Conservation (phyloP, 1,140 invertebrate genomes). For the Harlomillsia oculata region DNA sequence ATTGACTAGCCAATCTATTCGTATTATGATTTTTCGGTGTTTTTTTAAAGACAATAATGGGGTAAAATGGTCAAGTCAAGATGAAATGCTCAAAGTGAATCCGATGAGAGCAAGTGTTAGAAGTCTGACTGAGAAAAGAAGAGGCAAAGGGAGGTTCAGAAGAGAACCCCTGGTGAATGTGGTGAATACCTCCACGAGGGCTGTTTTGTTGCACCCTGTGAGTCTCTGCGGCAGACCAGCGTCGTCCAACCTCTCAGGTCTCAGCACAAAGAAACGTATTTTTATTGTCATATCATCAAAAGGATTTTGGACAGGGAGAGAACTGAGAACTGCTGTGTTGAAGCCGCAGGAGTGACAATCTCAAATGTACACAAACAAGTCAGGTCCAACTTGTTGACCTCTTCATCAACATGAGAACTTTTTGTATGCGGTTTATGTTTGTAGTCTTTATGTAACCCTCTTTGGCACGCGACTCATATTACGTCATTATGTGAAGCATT, state of each 20-base stretch:
- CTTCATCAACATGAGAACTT: neutral
- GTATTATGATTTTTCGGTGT: too few relatives aligned
- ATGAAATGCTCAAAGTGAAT: too few relatives aligned
- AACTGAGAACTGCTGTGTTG: neutral
- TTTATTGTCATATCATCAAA: constrained; percentile 26
- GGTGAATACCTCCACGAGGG: constrained; percentile 18
- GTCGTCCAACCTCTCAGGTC: constrained; percentile 12
- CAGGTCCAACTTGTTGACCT: neutral
- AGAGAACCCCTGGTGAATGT: too few relatives aligned
- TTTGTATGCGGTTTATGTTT: neutral
- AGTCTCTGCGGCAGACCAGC: constrained; percentile 27
- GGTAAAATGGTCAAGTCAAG: too few relatives aligned
- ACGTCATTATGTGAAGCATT: too few relatives aligned
- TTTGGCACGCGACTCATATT: too few relatives aligned
- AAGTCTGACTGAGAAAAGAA: too few relatives aligned
- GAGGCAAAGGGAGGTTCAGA: too few relatives aligned
- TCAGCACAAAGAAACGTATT: constrained; percentile 26
- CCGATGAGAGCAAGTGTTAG: too few relatives aligned
- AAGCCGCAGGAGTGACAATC: neutral
- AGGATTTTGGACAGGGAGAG: neutral
- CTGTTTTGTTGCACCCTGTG: constrained; percentile 25
- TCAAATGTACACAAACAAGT: neutral
- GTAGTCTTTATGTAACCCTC: too few relatives aligned
- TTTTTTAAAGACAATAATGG: too few relatives aligned
- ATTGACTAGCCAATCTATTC: too few relatives aligned